Evolutionary conservation across 35 echinoderm and acorn worm species (phyloP), one percentile per base, ranked within the genome.

Genomic region (Ptychodera flava): DNA sequence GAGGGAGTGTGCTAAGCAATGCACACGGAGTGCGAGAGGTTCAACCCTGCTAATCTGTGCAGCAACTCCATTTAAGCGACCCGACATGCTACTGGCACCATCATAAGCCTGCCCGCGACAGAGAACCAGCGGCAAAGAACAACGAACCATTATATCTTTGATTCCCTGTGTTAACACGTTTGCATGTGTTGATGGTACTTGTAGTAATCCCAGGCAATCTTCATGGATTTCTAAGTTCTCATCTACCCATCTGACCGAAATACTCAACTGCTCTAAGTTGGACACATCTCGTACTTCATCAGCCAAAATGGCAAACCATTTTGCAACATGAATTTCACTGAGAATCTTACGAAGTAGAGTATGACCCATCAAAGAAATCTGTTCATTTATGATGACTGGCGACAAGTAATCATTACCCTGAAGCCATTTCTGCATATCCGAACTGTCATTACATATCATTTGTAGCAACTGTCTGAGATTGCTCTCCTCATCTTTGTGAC

Each of bases 61-160:
- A 38, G 91, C 89, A 38, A 85, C 88, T 15, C 93, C 93, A 33
- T 88, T 88, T 27, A 83, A 88, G 80, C 88, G 38, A 16, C 89
- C 89, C 32, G 77, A 29, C 92, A 93, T 91, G 35, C 91, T 93
- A 31, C 34, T 35, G 16, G 92, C 92, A 0, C 86, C 93, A 32
- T 87, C 89, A 78, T 94, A 94, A 28, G 93, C 91, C 78, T 94
- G 89, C 15, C 85, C 89, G 76, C 93, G 78, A 6, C 88, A 77
- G 38, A 88, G 80, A 22, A 77, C 77, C 27, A 88, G 78, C 31
- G 89, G 86, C 80, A 94, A 75, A 31, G 85, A 79, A 2, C 78
- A 28, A 10, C 84, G 78, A 10, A 84, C 35, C 36, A 93, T 33
- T 22, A 87, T 80, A 83, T 86, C 75, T 32, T 80, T 12, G 27